Conservation (phyloP, 2,113 vertebrate species). For the Progne subis region DNA sequence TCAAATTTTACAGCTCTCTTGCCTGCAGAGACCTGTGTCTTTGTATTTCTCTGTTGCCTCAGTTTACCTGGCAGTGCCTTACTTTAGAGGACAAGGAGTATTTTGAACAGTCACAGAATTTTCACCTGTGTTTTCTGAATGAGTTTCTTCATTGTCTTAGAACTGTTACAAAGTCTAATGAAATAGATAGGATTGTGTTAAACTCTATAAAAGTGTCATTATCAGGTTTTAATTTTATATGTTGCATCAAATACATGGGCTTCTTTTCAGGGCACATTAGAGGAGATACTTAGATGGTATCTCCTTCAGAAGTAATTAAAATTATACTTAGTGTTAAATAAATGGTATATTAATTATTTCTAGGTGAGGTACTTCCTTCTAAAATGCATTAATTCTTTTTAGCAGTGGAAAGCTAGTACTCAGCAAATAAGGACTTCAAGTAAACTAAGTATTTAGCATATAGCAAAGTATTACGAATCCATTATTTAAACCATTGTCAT, state of each 20-base stretch:
- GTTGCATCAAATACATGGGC: not conserved
- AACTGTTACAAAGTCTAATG: not conserved
- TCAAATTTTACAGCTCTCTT: not conserved
- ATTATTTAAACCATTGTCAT: constrained; percentile 28
- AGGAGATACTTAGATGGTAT: not conserved
- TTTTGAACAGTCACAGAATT: not conserved
- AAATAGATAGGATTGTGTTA: not conserved
- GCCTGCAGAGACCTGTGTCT: not conserved
- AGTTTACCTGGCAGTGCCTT: not conserved
- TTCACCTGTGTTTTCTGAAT: not conserved
- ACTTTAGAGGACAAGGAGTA: not conserved
- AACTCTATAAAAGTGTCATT: not conserved
- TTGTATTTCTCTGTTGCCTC: not conserved
- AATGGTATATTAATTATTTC: not conserved
- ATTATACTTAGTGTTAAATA: not conserved
- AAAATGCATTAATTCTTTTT: constrained; percentile 36
- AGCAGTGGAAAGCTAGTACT: constrained; percentile 48
- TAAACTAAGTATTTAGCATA: constrained; percentile 19
- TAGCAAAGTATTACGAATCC: not conserved
- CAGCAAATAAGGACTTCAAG: constrained; percentile 45
- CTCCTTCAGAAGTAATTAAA: not conserved
- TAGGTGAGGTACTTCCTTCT: constrained; percentile 2
- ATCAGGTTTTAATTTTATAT: not conserved
- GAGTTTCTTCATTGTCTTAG: not conserved
- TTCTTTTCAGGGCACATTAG: constrained; percentile 7